These are phyloP conservation scores for Glareola pratincola DNA, from an alignment of 2,113 vertebrate genomes.

Conservation along the genomic window DNA sequence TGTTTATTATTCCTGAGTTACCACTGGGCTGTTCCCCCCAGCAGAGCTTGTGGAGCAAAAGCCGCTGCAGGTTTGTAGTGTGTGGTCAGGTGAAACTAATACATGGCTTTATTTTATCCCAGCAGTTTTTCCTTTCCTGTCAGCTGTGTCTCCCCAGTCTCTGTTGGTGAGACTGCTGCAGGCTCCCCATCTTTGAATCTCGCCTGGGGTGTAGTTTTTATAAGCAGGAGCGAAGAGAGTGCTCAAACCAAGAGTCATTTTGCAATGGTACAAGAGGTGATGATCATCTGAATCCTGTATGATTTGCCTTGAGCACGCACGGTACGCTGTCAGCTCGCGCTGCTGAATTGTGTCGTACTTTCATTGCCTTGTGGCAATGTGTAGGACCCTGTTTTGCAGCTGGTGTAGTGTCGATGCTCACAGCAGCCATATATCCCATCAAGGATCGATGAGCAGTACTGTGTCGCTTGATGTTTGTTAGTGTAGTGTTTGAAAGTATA, in stretches of 20 bases:
- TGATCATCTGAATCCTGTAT: not conserved
- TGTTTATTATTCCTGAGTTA: not conserved
- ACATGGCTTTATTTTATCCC: not conserved
- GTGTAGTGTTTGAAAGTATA: not conserved
- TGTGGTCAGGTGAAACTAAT: not conserved
- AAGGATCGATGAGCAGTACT: not conserved
- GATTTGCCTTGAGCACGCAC: not conserved
- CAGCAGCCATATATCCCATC: not conserved
- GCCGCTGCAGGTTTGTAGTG: not conserved
- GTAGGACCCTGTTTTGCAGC: not conserved
- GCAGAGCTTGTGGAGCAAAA: not conserved
- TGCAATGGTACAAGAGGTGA: not conserved
- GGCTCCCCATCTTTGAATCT: not conserved
- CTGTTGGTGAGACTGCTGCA: not conserved
- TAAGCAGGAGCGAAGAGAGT: not conserved
- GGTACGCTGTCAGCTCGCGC: rapidly evolving
- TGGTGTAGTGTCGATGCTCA: not conserved
- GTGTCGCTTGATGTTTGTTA: not conserved
- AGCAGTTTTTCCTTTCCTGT: not conserved
- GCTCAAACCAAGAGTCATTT: not conserved
- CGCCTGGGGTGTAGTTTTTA: not conserved
- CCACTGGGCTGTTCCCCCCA: not conserved
- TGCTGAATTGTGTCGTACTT: not conserved
- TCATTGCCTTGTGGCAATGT: rapidly evolving
- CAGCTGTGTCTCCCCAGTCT: not conserved